Evolutionary conservation across 2,888 invertebrate species (phyloP), one percentile per base, ranked within the genome.

Genomic region (Lepetodrilus schrolli): DNA sequence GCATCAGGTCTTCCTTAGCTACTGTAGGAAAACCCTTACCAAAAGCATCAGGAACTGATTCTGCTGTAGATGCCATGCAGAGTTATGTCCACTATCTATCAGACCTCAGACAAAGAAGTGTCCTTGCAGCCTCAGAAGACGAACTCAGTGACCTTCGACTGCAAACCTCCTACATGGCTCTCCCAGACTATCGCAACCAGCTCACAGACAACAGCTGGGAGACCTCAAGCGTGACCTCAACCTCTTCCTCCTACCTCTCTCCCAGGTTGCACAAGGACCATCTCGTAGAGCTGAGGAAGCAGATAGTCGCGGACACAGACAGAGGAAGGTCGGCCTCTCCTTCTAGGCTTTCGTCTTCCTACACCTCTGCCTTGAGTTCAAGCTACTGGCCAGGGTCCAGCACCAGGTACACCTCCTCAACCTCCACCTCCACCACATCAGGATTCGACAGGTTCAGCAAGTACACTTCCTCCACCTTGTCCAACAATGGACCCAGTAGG

Each of bases 211-310:
- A 48, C 17, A 43, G 43, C 43, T 58, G 58, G 58, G 58, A 58
- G 2, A 58, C 58, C 26, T 58, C 8, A 26, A 58, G 58, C 58
- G 17, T 58, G 7, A n/a, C 10, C n/a, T 58, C 58, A 26, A 30
- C 58, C 17, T 34, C 58, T 3, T 58, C 58, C 10, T 58, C 58
- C 8, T 30, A 23, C 13, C 23, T 26, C 26, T 51, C 51, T 26
- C 88, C 89, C 10, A 82, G 78, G 43, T 84, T 88, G 77, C 82
- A 85, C 72, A 83, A 80, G 66, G 79, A 82, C 26, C 82, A 89
- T 75, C 77, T 88, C 30, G 78, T 84, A 1, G 78, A 82, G 26
- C 78, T 87, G 50, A 75, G 88, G 17, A 80, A 82, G 65, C 30
- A 79, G 84, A 65, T 73, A 88, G 23, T 84, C 87, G n/a, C 79